phyloP scores from a whole-genome alignment of 2,888 invertebrate species.

The Hirtodrosophila trivittata region DNA sequence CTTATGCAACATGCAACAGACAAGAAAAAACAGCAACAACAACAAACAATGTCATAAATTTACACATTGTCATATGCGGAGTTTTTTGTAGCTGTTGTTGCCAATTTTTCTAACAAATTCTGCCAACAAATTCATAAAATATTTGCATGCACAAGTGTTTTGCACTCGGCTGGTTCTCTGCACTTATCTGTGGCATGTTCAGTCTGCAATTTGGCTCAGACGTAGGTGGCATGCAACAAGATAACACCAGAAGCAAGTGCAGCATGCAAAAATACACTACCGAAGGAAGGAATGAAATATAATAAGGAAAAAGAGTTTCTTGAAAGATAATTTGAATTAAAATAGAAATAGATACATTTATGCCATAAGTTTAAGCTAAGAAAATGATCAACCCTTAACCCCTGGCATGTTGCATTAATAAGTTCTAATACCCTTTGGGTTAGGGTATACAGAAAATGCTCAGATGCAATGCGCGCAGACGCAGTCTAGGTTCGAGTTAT shows the following conservation, averaged over 20 bases:
- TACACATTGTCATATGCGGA: conserved; percentile 70
- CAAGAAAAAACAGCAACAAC: conserved; percentile 26
- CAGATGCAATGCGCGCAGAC: conserved; percentile 18
- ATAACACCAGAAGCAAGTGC: conserved; percentile 26
- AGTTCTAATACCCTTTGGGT: no score
- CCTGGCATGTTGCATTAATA: no score
- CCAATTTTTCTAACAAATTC: conserved; percentile 75
- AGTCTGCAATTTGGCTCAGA: conserved; percentile 23
- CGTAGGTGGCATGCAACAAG: conserved; percentile 47
- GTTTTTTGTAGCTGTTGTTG: conserved; percentile 36
- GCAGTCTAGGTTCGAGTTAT: conserved; percentile 54
- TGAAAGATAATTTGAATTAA: no score
- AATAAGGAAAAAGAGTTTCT: no score
- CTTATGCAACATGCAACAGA: conserved; percentile 51
- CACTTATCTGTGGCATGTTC: conserved; percentile 45
- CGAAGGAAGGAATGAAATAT: no score
- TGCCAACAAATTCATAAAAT: conserved; percentile 61
- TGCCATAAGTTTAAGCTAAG: no score
- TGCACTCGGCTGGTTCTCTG: conserved; percentile 16
- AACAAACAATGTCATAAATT: conserved; percentile 64
- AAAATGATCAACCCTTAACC: no score
- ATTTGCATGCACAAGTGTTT: conserved; percentile 76
- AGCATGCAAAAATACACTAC: background rate
- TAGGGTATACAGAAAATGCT: conserved; percentile 40
- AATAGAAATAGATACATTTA: no score